Conservation (phyloP, 1,140 invertebrate species). For the Drosophila baimaii region DNA sequence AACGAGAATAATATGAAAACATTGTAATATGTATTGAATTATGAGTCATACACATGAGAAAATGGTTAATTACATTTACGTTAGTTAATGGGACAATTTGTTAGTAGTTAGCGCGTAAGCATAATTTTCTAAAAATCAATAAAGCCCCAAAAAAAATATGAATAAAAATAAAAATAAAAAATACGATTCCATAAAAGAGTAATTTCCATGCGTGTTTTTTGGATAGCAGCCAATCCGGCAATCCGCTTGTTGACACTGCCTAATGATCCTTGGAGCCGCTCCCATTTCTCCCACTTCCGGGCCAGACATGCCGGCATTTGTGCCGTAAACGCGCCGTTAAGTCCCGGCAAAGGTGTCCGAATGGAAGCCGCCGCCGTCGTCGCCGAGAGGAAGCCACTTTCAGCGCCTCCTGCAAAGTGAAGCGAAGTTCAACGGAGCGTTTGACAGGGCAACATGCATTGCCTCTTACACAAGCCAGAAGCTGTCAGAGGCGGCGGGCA, state of each 20-base stretch:
- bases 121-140: conserved; percentile 82
- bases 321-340: conserved; percentile 43
- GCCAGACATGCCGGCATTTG: conserved; percentile 45
- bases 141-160: conserved; percentile 52
- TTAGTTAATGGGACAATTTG: conserved; percentile 82
- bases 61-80: conserved; percentile 74
- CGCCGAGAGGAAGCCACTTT: conserved; percentile 44
- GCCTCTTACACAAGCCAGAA: conserved; percentile 52
- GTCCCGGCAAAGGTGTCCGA: conserved; percentile 52
- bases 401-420: conserved; percentile 34
- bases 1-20: conserved; percentile 50
- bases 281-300: conserved; percentile 26
- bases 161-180: conserved; percentile 30
- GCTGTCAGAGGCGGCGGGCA: neutral
- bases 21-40: conserved; percentile 69
- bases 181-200: conserved; percentile 8
- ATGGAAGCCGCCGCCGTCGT: conserved; percentile 36
- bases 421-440: conserved; percentile 59
- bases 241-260: conserved; percentile 41
- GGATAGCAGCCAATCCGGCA: conserved; percentile 42
- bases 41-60: conserved; percentile 39
- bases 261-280: conserved; percentile 60
- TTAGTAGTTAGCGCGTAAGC: conserved; percentile 78
- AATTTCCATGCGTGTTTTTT: conserved; percentile 23
- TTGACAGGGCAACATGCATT: conserved; percentile 76